Evolutionary conservation across 2,113 vertebrate species (phyloP), one percentile per base, ranked within the genome.

Genomic region (Archilochus colubris): DNA sequence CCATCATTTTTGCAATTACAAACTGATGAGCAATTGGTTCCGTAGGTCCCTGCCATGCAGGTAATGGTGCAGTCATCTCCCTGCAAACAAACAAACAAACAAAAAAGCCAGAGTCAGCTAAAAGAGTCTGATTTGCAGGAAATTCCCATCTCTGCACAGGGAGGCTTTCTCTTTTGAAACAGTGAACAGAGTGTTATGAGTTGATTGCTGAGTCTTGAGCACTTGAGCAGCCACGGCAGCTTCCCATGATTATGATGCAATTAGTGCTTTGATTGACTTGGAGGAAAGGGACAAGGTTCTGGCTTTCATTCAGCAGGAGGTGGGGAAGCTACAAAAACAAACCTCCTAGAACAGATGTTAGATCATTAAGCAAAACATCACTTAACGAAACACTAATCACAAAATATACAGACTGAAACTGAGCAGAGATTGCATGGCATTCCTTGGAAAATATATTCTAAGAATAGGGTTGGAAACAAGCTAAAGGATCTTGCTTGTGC

Each of bases 1-100:
- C 98, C 99, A 1, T 98, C 97, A 10, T 99, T 99, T 91, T 97
- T 97, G 97, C 99, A 99, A 95, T 97, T 98, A 82, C 99, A 99
- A n/a, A 98, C 86, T 4, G 97, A 99, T 0, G 98, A 98, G 96
- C 99, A 99, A 89, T 98, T 99, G 83, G 98, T 95, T 28, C 99
- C 99, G 1, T 98, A 99, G 72, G 98, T 98, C 70, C 99, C 99
- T 14, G 97, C 88, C 13, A 97, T 95, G 96, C 99, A 99, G 57
- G 97, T 95, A 21, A 97, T 70, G 6, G 98, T 98, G 79, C 99
- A 99, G 96, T 99, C 98, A 44, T 99, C 98, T 38, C 99, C 99
- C 99, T 99, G 96, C 89, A 88, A 95, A 55, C n/a, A 86, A 82
- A 33, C 74, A 57, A 21, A 78, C 89, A 88, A 95, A 55, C 30